phyloP scores from a whole-genome alignment of 2,113 vertebrate genomes.

The Hippocampus comes region DNA sequence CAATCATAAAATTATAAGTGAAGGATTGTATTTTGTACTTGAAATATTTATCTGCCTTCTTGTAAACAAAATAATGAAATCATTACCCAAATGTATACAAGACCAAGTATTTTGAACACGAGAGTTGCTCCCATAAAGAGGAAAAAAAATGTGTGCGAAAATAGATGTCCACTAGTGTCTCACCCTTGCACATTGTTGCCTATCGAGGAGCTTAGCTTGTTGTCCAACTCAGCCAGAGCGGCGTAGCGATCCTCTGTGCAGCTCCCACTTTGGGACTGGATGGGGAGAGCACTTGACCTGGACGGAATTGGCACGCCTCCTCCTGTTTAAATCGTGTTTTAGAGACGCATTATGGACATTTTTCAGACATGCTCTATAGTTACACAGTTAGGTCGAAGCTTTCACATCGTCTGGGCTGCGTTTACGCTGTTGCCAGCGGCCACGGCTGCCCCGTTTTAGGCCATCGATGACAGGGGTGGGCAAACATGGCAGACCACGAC shows the following conservation, averaged over 20 bases:
- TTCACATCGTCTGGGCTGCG: neutral
- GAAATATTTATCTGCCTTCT: neutral
- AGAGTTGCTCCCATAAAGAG: neutral
- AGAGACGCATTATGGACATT: neutral
- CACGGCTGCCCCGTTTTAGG: no score
- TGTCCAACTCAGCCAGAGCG: constrained; percentile 88
- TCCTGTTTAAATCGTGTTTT: constrained; percentile 35
- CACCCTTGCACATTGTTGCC: constrained; percentile 82
- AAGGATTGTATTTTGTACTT: no score
- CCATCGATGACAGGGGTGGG: no score
- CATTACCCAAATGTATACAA: neutral
- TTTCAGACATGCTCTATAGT: neutral
- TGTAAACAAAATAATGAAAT: neutral
- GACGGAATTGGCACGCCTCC: constrained; percentile 69
- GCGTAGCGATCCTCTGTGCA: constrained; percentile 85
- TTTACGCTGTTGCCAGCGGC: neutral
- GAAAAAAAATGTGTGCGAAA: neutral
- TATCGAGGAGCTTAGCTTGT: constrained; percentile 80
- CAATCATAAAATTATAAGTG: no score
- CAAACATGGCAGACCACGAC: no score
- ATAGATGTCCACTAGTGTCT: constrained; percentile 17
- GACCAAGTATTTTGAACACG: neutral
- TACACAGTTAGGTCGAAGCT: neutral
- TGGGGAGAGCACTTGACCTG: constrained; percentile 69
- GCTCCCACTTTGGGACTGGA: constrained; percentile 72